phyloP scores from a whole-genome alignment of 1,140 invertebrate species.

The Monochamus saltuarius region DNA sequence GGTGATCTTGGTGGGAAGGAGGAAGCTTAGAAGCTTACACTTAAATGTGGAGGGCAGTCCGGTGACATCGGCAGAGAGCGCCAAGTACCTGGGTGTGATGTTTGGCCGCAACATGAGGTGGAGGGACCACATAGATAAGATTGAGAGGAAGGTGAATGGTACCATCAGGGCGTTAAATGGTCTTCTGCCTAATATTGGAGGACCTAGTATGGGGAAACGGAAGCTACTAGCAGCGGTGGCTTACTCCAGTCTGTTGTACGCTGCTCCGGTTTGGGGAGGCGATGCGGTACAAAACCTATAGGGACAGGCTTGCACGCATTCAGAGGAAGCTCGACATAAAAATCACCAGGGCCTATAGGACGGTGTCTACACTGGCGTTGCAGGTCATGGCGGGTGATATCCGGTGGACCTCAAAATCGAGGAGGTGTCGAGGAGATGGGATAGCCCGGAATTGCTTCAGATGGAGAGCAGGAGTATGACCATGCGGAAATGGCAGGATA shows the following conservation, averaged over 20 bases:
- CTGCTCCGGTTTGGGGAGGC: slow-evolving; percentile 34
- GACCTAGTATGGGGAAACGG: slow-evolving; percentile 12
- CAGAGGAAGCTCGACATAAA: slow-evolving; percentile 25
- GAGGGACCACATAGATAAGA: background rate
- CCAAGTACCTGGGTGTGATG: slow-evolving; percentile 11
- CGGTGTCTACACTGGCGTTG: slow-evolving; percentile 31
- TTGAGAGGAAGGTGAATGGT: background rate
- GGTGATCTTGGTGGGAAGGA: background rate
- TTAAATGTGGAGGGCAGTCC: background rate
- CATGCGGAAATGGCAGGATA: too few relatives aligned
- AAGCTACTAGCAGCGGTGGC: slow-evolving; percentile 27
- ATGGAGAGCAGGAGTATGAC: background rate
- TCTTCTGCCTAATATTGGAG: slow-evolving; percentile 22
- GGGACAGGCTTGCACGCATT: slow-evolving; percentile 22
- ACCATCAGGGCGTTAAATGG: background rate
- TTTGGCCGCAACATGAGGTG: background rate
- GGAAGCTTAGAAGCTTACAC: background rate
- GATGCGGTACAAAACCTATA: slow-evolving; percentile 21
- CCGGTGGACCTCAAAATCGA: slow-evolving; percentile 28
- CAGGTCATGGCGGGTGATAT: slow-evolving; percentile 28
- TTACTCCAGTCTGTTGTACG: slow-evolving; percentile 34
- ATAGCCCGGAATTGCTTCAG: background rate
- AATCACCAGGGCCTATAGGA: slow-evolving; percentile 30
- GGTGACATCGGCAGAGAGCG: background rate
- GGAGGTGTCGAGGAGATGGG: too few relatives aligned